Percentiles rank a stretch among this genome's conserved stretches.
Evolutionary conservation across 2,888 invertebrate genomes (phyloP).

Genomic region (Lepidocyrtinus sp.): DNA sequence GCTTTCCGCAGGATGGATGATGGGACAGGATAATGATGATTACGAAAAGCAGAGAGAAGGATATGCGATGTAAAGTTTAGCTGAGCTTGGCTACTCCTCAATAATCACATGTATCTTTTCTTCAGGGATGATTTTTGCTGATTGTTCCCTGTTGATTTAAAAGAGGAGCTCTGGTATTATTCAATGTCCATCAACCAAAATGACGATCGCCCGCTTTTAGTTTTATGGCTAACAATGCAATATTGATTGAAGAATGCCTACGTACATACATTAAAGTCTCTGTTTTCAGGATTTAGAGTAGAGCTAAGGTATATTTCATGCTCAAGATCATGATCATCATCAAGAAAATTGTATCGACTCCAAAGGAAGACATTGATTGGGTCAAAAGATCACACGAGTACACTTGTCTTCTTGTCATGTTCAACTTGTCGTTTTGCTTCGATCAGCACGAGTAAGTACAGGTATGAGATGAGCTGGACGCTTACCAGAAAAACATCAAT

Average conservation of each 20-base stretch:
- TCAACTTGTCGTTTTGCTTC: conserved; percentile 29
- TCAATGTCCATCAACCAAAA: background rate
- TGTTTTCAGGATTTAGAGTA: background rate
- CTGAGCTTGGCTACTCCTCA: background rate
- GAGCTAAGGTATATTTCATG: background rate
- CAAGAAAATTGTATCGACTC: background rate
- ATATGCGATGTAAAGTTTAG: background rate
- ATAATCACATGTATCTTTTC: background rate
- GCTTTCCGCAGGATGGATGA: background rate
- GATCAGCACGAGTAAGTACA: conserved; percentile 15
- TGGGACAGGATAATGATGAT: background rate
- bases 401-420: conserved; percentile 55
- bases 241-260: conserved; percentile 5
- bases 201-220: conserved; percentile 2
- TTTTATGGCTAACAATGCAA: background rate
- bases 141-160: conserved; percentile 10
- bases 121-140: background rate
- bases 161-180: conserved; percentile 1
- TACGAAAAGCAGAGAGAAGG: no score
- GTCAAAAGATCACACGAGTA: conserved; percentile 54
- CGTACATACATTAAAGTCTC: no score
- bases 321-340: conserved; percentile 2
- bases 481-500: background rate
- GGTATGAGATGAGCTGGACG: background rate
- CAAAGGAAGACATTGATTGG: conserved; percentile 52